Evolutionary conservation across 2,888 invertebrate genomes (phyloP), one percentile per base, ranked within the genome.

Genomic region (Ormyrus nitidulus): DNA sequence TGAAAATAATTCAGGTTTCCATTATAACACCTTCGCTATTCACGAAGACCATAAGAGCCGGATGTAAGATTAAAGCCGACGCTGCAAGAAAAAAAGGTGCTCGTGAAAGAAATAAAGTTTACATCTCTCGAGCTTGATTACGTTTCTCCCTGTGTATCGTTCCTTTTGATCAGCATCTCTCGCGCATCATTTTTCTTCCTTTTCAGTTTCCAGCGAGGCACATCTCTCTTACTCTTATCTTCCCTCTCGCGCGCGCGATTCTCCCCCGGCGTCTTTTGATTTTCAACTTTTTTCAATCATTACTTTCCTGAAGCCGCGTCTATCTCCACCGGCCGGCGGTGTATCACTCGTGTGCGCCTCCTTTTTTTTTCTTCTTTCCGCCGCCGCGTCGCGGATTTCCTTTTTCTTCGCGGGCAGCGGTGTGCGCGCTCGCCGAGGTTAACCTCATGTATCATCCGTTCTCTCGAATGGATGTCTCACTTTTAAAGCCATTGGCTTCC

Each of bases 401-500:
- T 62, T 69, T 59, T 75, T 70, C 59, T 13, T 44, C 19, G 19
- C n/a, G 59, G 19, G 56, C 48, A 13, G 51, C 44, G 13, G 44
- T 19, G 48, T 49, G 11, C 3, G 13, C 61, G 56, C 8, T 34
- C 9, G 65, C 62, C 69, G 69, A 62, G 71, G 68, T 69, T 73
- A 54, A 80, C 77, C 77, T 79, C 75, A 64, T 81, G 81, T 79
- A 81, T 81, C 78, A 81, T 75, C 69, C 70, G 19, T 19, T 54
- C 54, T 51, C 61, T 56, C 75, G 65, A 62, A 71, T 74, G 74
- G 71, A 78, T 74, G 66, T 78, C 62, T 81, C 68, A 78, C 71
- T 79, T 64, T 75, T 68, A 56, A 77, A 74, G 46, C 75, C 54
- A 70, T 65, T 53, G 64, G 54, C 62, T 54, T 11, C 58, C 34